These are phyloP conservation scores for Stenichneumon culpator DNA, from an alignment of 2,888 invertebrate genomes.

Conservation along the genomic window DNA sequence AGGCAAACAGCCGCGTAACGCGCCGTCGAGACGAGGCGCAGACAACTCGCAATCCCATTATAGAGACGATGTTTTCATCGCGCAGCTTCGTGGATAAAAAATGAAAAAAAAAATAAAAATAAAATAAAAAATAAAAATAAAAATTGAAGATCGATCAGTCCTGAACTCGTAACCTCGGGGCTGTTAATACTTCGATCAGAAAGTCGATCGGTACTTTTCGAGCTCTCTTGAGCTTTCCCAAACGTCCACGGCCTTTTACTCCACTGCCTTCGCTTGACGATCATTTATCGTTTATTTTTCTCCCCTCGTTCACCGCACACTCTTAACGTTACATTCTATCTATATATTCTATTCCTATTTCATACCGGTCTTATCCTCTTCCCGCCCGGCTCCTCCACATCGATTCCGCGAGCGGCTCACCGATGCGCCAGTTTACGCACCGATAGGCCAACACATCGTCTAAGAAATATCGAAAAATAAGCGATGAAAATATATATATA, in stretches of 20 bases:
- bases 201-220: neutral
- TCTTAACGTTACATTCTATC: constrained; percentile 3
- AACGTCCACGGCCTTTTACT: constrained; percentile 32
- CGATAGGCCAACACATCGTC: constrained; percentile 3
- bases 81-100: neutral
- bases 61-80: neutral
- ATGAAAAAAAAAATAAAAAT: too few relatives aligned
- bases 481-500: neutral
- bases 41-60: neutral
- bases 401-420: neutral
- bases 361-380: neutral
- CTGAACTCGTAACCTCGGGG: constrained; percentile 5
- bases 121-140: neutral
- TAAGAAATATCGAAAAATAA: constrained; percentile 2
- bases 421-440: constrained; percentile 17
- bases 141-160: neutral
- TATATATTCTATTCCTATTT: constrained; percentile 29
- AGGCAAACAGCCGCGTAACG: neutral
- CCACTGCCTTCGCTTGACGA: constrained; percentile 34
- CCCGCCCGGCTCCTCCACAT: neutral
- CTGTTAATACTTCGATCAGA: neutral
- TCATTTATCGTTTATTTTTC: constrained; percentile 58
- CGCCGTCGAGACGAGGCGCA: neutral
- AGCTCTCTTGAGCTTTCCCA: constrained; percentile 27
- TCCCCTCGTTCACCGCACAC: constrained; percentile 27